Base-by-base conservation (phyloP, 2,113 vertebrate species). In the Dendrocopos noguchii region DNA sequence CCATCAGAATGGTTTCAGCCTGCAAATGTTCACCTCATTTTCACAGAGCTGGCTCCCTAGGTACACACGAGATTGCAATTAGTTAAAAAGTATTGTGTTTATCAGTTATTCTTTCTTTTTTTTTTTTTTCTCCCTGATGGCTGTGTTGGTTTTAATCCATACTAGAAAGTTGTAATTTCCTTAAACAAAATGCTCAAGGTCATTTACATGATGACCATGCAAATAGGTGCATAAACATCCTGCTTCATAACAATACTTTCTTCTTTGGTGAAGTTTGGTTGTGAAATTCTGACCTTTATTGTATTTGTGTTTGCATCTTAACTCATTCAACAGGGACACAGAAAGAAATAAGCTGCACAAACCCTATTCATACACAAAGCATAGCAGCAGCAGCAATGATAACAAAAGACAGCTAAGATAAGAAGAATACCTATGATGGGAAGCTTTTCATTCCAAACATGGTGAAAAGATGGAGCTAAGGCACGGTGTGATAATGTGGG, bases 221-320 rank as follows among this genome's bases (percentile, higher is more conserved):
- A 96, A 96, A 96, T 76, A 22, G 22, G 36, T 33, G 46, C 2
- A 3, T 71, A 92, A 74, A 93, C 92, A 89, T 89, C 89, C 94
- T 89, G 81, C 78, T 93, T 52, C 67, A 52, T 65, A 85, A 89
- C 81, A 83, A 77, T 66, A 67, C 78, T 82, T 80, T 39, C 73
- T 88, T 61, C 59, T 87, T 44, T 47, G 46, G 2, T 21, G 55
- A 39, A 81, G 50, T 84, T 63, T 65, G 92, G 25, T 24, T 59
- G 89, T 60, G 94, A 95, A 93, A 92, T 94, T 82, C 64, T 27
- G 60, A 27, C 87, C 79, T 87, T 79, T 57, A 19, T 3, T 76
- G 71, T 57, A 6, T 27, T 91, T 82, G 67, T 34, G 46, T 75
- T 85, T 92, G 84, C 81, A 93, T 79, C 78, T 67, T 50, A 85